Evolutionary conservation across 2,888 invertebrate genomes (phyloP).

Genomic region (Parelbella ahira): DNA sequence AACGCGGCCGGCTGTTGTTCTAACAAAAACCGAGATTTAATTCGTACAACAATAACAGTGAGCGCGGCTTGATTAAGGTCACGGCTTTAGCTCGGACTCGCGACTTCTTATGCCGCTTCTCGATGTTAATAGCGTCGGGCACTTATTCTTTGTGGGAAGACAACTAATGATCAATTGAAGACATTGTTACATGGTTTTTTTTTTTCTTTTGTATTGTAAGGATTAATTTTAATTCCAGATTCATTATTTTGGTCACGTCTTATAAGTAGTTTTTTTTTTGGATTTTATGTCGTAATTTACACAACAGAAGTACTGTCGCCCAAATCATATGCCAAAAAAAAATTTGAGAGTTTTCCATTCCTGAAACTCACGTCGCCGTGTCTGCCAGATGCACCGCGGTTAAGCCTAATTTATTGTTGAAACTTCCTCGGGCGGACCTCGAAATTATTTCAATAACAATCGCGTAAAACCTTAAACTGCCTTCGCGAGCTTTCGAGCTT

Average conservation of each 20-base stretch:
- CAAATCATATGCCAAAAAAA: too few relatives aligned
- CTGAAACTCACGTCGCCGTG: not conserved
- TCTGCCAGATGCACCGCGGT: constrained; percentile 6
- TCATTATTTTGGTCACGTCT: too few relatives aligned
- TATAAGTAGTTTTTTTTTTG: too few relatives aligned
- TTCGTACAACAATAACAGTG: constrained; percentile 66
- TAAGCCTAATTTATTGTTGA: constrained; percentile 16
- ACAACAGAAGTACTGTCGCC: too few relatives aligned
- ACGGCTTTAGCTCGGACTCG: constrained; percentile 25
- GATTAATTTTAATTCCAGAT: too few relatives aligned
- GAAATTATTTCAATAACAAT: constrained; percentile 24
- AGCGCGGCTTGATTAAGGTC: constrained; percentile 63
- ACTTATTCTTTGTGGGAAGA: constrained; percentile 44
- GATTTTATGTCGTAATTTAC: too few relatives aligned
- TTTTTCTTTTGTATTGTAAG: too few relatives aligned
- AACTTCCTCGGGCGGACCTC: constrained; percentile 13
- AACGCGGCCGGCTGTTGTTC: constrained; percentile 69
- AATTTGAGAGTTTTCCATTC: not conserved
- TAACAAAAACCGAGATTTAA: constrained; percentile 70
- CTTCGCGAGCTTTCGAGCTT: constrained; percentile 3
- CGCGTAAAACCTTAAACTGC: constrained; percentile 15
- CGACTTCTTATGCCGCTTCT: constrained; percentile 53
- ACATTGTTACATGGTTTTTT: too few relatives aligned
- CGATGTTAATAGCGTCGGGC: constrained; percentile 34
- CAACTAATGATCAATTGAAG: too few relatives aligned